Conservation (phyloP, 2,888 invertebrate genomes). For the Lasius fuliginosus region DNA sequence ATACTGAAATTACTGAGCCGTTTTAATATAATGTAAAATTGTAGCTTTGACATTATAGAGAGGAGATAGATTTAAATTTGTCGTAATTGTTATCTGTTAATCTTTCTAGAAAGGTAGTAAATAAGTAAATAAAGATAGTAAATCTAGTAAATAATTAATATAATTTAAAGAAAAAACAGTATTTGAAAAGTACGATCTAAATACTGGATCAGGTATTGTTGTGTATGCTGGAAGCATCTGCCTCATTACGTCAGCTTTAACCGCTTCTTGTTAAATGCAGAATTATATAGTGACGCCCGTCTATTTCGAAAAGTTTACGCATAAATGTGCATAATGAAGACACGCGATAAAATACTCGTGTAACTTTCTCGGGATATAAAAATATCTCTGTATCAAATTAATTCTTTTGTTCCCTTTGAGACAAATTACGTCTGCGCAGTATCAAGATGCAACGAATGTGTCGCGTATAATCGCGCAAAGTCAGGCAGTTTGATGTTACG, state of each 20-base stretch:
- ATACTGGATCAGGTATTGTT: slow-evolving; percentile 76
- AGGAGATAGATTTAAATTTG: not conserved
- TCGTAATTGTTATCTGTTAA: not conserved
- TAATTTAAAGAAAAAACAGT: not conserved
- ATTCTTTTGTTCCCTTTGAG: not conserved
- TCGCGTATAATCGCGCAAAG: slow-evolving; percentile 30
- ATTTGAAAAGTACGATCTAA: not conserved
- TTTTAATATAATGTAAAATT: not conserved
- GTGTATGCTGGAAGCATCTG: slow-evolving; percentile 84
- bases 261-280: slow-evolving; percentile 78
- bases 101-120: not conserved
- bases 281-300: slow-evolving; percentile 78
- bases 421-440: not conserved
- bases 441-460: not conserved
- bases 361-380: not conserved
- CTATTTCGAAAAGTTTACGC: slow-evolving; percentile 32
- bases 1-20: not conserved
- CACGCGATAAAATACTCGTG: not conserved
- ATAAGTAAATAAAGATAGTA: too few relatives aligned
- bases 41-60: not conserved
- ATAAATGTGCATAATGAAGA: not conserved
- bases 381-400: not conserved
- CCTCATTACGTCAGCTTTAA: slow-evolving; percentile 83
- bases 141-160: not conserved
- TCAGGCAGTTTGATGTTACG: slow-evolving; percentile 24